A percentile compares a stretch with the other conserved stretches of the same genome.
These are phyloP conservation scores for Cryptophagus acutangulus DNA, from an alignment of 2,888 invertebrate species.

Conservation along the genomic window DNA sequence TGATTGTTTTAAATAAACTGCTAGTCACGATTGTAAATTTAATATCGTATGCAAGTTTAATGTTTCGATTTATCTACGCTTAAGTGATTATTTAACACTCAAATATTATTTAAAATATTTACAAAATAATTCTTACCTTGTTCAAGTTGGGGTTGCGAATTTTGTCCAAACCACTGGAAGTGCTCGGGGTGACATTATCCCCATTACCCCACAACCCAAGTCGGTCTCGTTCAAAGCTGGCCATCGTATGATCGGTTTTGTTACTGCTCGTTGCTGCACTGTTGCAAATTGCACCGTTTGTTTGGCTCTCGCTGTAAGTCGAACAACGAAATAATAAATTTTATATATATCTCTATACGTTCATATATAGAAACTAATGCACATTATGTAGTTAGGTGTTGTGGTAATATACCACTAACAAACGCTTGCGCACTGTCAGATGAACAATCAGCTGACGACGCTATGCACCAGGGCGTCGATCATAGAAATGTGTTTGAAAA, in stretches of 20 bases:
- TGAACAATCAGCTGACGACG: constrained; percentile 8
- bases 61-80: too few species aligned
- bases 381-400: constrained; percentile 2
- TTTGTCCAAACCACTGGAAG: constrained; percentile 31
- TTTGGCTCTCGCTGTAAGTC: constrained; percentile 1
- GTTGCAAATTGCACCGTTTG: background rate
- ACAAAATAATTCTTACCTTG: constrained; percentile 30
- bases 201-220: constrained; percentile 35
- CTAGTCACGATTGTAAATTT: too few species aligned
- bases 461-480: too few species aligned
- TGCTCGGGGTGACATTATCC: constrained; percentile 31
- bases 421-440: constrained; percentile 5
- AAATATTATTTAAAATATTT: too few species aligned
- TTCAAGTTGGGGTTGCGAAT: constrained; percentile 32
- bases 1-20: too few species aligned
- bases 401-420: too few species aligned
- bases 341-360: background rate
- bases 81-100: too few species aligned
- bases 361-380: too few species aligned
- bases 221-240: constrained; percentile 32
- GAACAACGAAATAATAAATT: constrained; percentile 1
- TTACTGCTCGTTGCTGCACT: constrained; percentile 1
- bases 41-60: too few species aligned
- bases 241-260: constrained; percentile 10
- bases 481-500: too few species aligned